Evolutionary conservation across 2,113 vertebrate genomes (phyloP).

Genomic region (Cathartes aura): DNA sequence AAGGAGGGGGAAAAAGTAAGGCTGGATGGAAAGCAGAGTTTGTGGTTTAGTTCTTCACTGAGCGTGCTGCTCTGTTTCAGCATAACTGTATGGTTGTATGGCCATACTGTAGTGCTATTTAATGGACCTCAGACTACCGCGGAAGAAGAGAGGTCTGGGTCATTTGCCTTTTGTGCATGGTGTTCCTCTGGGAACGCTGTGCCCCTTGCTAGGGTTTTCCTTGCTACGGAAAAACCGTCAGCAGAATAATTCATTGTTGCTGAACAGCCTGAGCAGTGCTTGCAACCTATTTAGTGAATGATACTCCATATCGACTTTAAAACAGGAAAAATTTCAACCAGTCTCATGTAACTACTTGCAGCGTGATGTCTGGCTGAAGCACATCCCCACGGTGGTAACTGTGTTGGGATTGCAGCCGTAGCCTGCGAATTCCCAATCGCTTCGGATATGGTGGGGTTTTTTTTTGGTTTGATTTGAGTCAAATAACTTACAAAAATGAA

Average conservation of each 20-base stretch:
- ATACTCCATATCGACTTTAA: background rate
- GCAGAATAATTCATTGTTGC: background rate
- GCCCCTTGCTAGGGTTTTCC: background rate
- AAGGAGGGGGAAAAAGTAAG: too few species aligned
- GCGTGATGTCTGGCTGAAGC: background rate
- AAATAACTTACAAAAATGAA: background rate
- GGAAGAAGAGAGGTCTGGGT: background rate
- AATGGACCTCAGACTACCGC: background rate
- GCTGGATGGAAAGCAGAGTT: background rate
- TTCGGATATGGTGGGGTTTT: background rate
- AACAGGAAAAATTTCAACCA: background rate
- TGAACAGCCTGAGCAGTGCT: background rate
- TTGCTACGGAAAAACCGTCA: background rate
- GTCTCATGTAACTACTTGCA: background rate
- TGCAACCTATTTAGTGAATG: background rate
- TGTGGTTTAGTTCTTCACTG: background rate
- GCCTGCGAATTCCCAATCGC: background rate
- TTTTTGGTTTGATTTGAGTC: background rate
- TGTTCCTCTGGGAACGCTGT: background rate
- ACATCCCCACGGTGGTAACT: too few species aligned
- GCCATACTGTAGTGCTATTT: background rate
- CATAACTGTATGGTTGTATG: fast-evolving
- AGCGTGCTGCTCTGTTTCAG: background rate
- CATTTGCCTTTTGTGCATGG: background rate
- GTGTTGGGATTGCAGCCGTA: too few species aligned